Evolutionary conservation across 1,140 invertebrate genomes (phyloP).

Genomic region (Drosophila ercepeae): DNA sequence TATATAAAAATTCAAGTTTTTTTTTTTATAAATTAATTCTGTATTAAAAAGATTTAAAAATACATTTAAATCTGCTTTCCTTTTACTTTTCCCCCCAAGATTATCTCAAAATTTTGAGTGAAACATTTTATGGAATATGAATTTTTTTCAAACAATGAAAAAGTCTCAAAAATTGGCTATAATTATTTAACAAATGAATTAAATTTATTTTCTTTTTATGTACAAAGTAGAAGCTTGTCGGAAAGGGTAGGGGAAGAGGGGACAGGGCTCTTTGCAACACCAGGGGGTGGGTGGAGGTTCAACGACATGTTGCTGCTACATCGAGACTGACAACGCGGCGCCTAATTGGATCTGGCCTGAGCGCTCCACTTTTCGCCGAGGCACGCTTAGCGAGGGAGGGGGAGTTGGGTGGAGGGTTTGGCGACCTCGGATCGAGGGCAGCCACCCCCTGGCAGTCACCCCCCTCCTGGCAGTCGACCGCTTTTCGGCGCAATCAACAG

Average conservation of each 20-base stretch:
- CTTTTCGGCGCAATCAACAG: constrained; percentile 72
- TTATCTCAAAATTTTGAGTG: neutral
- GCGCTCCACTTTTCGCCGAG: constrained; percentile 62
- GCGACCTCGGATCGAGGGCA: constrained; percentile 43
- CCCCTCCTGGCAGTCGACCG: constrained; percentile 12
- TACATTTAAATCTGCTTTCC: too few relatives aligned
- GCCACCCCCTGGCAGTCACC: neutral
- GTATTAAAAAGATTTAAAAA: too few relatives aligned
- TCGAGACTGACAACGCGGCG: constrained; percentile 58
- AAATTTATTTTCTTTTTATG: neutral
- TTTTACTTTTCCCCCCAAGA: too few relatives aligned
- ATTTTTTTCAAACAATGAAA: neutral
- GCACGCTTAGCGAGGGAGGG: constrained; percentile 1
- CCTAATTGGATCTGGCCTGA: constrained; percentile 78
- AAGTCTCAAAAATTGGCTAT: neutral
- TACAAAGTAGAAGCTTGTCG: neutral
- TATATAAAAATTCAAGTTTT: too few relatives aligned
- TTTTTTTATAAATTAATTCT: too few relatives aligned
- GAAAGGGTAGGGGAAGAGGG: constrained; percentile 1
- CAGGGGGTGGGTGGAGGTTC: constrained; percentile 27
- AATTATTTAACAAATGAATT: neutral
- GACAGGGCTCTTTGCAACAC: too few relatives aligned
- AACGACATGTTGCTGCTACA: constrained; percentile 53
- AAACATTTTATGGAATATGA: neutral
- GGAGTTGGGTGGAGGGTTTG: neutral